phyloP scores from a whole-genome alignment of 2,888 invertebrate species.

The Plebejus argus region DNA sequence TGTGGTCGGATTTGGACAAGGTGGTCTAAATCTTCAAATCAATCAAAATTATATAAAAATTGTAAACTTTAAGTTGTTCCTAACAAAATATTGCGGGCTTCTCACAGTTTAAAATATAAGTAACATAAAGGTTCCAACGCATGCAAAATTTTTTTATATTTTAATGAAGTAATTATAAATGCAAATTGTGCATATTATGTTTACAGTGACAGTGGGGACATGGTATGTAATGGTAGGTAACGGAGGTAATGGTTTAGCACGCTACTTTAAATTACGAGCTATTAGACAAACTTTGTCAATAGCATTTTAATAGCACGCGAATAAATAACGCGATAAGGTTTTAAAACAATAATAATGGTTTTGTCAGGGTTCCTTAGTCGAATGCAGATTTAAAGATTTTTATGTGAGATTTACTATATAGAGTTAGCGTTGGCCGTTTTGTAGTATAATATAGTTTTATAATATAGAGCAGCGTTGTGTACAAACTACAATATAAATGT shows the following conservation, averaged over 20 bases:
- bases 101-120: background rate
- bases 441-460: no score
- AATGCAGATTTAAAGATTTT: no score
- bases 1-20: no score
- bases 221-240: constrained; percentile 20
- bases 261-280: constrained; percentile 28
- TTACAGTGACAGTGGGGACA: constrained; percentile 21
- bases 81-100: no score
- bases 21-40: no score
- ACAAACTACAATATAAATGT: no score
- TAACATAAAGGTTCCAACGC: background rate
- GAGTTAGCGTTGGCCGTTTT: no score
- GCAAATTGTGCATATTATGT: background rate
- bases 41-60: no score
- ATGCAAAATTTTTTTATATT: background rate
- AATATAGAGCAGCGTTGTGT: no score
- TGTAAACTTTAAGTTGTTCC: no score
- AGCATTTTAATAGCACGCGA: constrained; percentile 28
- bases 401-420: no score
- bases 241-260: background rate
- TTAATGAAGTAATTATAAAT: background rate
- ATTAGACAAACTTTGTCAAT: constrained; percentile 30
- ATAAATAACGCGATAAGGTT: constrained; percentile 21
- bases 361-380: background rate
- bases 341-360: constrained; percentile 13